Conservation (phyloP, 92 coral and sea anemone genomes). For the Epizoanthus scotinus region DNA sequence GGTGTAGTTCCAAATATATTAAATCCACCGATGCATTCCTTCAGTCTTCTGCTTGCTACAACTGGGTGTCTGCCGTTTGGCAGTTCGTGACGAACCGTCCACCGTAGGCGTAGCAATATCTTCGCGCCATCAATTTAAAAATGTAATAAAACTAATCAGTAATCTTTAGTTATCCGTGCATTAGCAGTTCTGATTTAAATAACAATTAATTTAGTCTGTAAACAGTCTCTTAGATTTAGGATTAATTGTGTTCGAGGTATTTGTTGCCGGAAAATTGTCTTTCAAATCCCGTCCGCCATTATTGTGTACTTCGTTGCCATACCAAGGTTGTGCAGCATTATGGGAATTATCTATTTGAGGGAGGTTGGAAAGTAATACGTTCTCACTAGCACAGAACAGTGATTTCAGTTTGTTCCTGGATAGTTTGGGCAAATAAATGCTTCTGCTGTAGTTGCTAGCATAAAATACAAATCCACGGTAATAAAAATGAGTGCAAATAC, state of each 20-base stretch:
- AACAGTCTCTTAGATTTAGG: constrained; percentile 10
- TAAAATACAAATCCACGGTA: constrained; percentile 36
- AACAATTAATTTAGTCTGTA: background rate
- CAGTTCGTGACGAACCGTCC: too few relatives aligned
- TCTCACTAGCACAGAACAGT: constrained; percentile 9
- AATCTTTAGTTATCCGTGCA: background rate
- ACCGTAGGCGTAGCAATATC: background rate
- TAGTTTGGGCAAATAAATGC: constrained; percentile 48
- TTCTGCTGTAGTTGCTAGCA: constrained; percentile 27
- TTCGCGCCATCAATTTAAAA: constrained; percentile 35
- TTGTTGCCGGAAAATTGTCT: background rate
- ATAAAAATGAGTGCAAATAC: constrained; percentile 40
- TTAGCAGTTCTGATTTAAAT: background rate
- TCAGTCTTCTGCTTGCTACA: background rate
- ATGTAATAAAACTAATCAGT: background rate
- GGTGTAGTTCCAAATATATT: background rate
- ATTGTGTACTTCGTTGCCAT: constrained; percentile 39
- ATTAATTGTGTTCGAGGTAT: background rate
- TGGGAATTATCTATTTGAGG: background rate
- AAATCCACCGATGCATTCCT: background rate
- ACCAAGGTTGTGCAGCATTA: constrained; percentile 21
- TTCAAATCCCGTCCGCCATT: constrained; percentile 19
- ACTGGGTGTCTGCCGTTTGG: background rate
- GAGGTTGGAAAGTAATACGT: background rate
- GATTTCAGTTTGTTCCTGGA: background rate